phyloP scores from a whole-genome alignment of 1,140 invertebrate species.

The Brachionus koreanus region DNA sequence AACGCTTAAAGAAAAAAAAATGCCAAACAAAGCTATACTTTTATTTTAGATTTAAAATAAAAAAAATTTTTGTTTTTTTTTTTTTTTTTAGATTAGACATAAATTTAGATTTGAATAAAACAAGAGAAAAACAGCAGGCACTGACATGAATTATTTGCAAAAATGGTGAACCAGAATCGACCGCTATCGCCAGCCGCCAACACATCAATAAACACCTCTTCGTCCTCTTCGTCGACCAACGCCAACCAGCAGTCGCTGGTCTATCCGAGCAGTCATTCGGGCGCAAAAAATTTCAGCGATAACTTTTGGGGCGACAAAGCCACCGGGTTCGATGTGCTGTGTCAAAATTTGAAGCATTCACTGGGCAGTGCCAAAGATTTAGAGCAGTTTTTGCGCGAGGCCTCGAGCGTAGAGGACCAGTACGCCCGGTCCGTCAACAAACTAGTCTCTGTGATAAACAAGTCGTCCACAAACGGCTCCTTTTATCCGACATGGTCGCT shows the following conservation, averaged over 20 bases:
- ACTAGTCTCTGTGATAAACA: slow-evolving; percentile 9
- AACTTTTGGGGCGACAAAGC: slow-evolving; percentile 40
- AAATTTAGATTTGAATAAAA: neutral
- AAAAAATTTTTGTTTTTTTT: too few species aligned
- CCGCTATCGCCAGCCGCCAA: neutral
- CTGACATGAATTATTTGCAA: neutral
- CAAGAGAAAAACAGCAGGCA: neutral
- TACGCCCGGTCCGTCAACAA: slow-evolving; percentile 19
- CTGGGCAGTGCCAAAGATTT: slow-evolving; percentile 28
- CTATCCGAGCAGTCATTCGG: neutral
- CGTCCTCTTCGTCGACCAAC: neutral
- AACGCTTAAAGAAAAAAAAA: too few species aligned
- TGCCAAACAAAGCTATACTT: too few species aligned
- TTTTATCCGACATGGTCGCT: slow-evolving; percentile 28
- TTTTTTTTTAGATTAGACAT: too few species aligned
- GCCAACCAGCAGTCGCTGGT: neutral
- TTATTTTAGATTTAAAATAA: too few species aligned
- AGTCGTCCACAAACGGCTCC: slow-evolving; percentile 19
- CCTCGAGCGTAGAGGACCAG: neutral
- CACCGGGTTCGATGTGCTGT: slow-evolving; percentile 29
- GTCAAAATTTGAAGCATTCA: slow-evolving; percentile 38
- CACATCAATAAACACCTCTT: neutral
- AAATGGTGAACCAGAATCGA: slow-evolving; percentile 23
- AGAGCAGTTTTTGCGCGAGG: slow-evolving; percentile 14
- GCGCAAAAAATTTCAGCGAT: neutral